Conservation (phyloP, 2,888 invertebrate genomes). For the Tricholauxania praeusta region DNA sequence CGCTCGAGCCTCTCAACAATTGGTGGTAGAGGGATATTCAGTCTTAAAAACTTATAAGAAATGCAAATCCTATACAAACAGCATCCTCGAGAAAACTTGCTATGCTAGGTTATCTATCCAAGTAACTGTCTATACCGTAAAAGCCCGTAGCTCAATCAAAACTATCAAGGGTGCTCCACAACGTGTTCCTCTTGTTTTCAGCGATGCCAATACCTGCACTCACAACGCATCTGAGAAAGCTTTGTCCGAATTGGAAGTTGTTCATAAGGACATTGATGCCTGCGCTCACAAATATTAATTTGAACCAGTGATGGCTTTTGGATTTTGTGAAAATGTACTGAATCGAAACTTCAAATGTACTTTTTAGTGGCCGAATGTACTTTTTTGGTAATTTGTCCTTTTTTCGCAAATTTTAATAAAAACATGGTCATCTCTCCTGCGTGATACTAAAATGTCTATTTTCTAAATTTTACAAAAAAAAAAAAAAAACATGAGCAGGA, state of each 20-base stretch:
- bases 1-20: conserved; percentile 53
- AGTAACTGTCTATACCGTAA: conserved; percentile 44
- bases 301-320: too few relatives aligned
- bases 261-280: conserved; percentile 48
- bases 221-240: conserved; percentile 52
- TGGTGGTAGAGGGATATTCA: conserved; percentile 53
- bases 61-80: conserved; percentile 50
- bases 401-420: too few relatives aligned
- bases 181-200: conserved; percentile 54
- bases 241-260: conserved; percentile 46
- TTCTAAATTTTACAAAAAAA: too few relatives aligned
- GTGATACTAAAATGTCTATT: too few relatives aligned
- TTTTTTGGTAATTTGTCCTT: too few relatives aligned
- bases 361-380: too few relatives aligned
- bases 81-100: conserved; percentile 48
- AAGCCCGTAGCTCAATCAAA: conserved; percentile 51
- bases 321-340: too few relatives aligned
- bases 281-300: conserved; percentile 44
- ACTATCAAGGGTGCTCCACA: conserved; percentile 53
- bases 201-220: conserved; percentile 54
- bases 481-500: too few relatives aligned
- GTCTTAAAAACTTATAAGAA: conserved; percentile 48
- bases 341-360: too few relatives aligned
- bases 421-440: too few relatives aligned
- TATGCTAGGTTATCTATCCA: conserved; percentile 51